Evolutionary conservation across 2,888 invertebrate species (phyloP), one percentile per base, ranked within the genome.

Genomic region (Abrostola triplasia): DNA sequence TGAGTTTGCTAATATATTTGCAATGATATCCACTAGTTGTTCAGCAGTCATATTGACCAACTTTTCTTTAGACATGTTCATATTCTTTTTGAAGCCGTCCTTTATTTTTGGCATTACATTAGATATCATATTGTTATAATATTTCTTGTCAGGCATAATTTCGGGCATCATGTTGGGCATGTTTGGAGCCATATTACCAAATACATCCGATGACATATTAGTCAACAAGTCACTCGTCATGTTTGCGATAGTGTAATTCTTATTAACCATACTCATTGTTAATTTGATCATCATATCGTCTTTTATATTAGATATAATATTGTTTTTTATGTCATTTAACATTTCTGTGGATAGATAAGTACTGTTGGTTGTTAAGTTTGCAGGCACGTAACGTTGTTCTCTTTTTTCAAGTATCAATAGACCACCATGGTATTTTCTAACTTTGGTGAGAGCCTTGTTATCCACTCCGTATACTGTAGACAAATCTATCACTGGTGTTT

Each of bases 391-490:
- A 41, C 86, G 83, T 13, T 84, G 77, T 6, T 77, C 74, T 62
- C 88, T 83, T 13, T 76, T 82, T 62, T 90, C 87, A 52, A 88
- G 83, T 63, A 84, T 85, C n/a, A 92, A 67, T 12, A 89, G 79
- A 5, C 92, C 92, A 35, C 85, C 59, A 70, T 88, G 80, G 58
- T 80, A 84, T 66, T 81, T 81, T 67, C 91, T 84, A 2, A 91
- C 82, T 41, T 69, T 71, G 6, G 82, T 73, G 36, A 87, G 80
- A 35, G 85, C 80, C 42, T 78, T 70, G 38, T 92, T 85, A 63
- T 90, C 84, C 6, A 88, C 85, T 58, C 92, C 92, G 48, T 92
- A 92, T 62, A 92, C 82, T 12, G 88, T 88, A 24, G 92, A 92
- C 9, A 92, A 80, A 75, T 92, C 92, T 48, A 92, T 64, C 10